Evolutionary conservation across 2,113 vertebrate species (phyloP).

Genomic region (Cryptoleucopteryx plumbea): DNA sequence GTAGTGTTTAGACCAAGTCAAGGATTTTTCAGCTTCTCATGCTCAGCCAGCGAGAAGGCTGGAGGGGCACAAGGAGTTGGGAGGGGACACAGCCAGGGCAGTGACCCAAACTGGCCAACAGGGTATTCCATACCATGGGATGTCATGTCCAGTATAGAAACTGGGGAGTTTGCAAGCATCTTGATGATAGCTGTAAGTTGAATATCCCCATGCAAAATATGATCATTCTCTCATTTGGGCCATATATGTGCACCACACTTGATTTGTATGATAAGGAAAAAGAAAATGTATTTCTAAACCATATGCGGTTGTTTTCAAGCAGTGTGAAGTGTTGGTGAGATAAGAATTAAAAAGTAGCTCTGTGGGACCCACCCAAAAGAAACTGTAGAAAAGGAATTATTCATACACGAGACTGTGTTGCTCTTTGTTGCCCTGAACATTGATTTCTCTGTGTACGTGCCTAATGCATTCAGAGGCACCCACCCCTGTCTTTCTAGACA

Average conservation of each 20-base stretch:
- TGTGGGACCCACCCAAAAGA: not conserved
- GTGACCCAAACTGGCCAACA: no score
- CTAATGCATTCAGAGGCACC: not conserved
- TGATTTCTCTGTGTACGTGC: not conserved
- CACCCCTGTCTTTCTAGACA: not conserved
- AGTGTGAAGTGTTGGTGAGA: not conserved
- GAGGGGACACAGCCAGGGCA: no score
- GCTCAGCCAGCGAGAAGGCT: no score
- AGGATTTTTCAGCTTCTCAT: no score
- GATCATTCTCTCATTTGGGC: not conserved
- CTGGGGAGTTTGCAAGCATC: not conserved
- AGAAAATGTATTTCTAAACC: not conserved
- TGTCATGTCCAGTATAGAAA: rapidly evolving
- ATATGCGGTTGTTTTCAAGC: not conserved
- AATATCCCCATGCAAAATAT: not conserved
- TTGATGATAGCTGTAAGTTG: rapidly evolving
- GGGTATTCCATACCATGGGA: rapidly evolving
- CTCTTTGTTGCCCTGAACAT: not conserved
- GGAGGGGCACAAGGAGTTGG: no score
- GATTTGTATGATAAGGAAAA: not conserved
- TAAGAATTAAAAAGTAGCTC: not conserved
- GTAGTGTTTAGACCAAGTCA: no score
- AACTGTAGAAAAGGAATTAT: not conserved
- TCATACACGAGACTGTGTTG: not conserved
- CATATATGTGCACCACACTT: not conserved